Percentiles rank a stretch among this genome's conserved stretches.
These are phyloP conservation scores for Eupithecia subfuscata DNA, from an alignment of 2,888 invertebrate species.

Conservation along the genomic window DNA sequence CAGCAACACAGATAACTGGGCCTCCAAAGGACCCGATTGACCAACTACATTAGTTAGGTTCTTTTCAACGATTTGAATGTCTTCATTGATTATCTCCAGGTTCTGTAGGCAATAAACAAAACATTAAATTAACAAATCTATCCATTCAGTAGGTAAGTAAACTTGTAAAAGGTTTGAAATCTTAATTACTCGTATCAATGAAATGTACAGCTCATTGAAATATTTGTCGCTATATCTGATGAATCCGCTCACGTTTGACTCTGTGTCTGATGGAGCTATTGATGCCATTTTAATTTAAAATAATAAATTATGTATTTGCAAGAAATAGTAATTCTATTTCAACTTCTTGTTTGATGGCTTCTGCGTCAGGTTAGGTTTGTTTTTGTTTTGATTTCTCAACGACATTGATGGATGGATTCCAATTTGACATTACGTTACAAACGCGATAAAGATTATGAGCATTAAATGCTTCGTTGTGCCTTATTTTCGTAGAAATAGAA, in stretches of 20 bases:
- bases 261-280: conserved; percentile 69
- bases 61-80: conserved; percentile 70
- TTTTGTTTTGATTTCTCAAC: no score
- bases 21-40: conserved; percentile 70
- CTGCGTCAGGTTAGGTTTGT: no score
- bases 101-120: conserved; percentile 58
- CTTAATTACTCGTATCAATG: conserved; percentile 65
- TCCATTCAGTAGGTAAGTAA: not conserved
- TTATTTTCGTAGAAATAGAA: no score
- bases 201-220: conserved; percentile 68
- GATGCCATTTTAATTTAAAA: conserved; percentile 61
- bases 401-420: no score
- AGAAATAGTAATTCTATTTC: no score
- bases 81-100: conserved; percentile 75
- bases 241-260: conserved; percentile 78
- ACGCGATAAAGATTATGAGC: not conserved
- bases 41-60: conserved; percentile 67
- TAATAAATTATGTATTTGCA: no score
- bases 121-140: not conserved
- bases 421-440: not conserved
- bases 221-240: conserved; percentile 71
- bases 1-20: conserved; percentile 64
- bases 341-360: no score
- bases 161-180: no score
- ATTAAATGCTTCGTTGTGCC: not conserved